Base-by-base conservation (phyloP, 2,888 invertebrate genomes). In the Ornithoptera alexandrae region DNA sequence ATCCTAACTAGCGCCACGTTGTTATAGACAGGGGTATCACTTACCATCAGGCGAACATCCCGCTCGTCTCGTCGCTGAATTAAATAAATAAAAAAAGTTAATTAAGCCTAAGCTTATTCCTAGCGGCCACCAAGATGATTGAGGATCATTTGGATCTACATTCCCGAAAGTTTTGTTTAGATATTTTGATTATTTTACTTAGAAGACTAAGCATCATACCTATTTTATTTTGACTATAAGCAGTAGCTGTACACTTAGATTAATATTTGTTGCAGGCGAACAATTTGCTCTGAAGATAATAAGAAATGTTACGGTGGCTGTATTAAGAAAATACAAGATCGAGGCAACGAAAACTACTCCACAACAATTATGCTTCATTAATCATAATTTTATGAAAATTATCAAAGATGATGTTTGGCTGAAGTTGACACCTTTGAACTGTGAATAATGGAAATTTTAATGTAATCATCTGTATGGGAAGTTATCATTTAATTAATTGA, bases 371-470 rank as follows among this genome's bases (percentile, higher is more conserved):
- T 75, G 76, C 0, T 73, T 87, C 61, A 75, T 77, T 0, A 92
- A 92, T 68, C 83, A 86, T 71, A 84, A 88, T 77, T 91, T 90
- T 42, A 81, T 81, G 2, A 82, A 91, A 73, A 77, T 86, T 0
- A 74, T 92, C 0, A 80, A 84, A 30, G 76, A 75, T 46, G 86
- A 89, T 69, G 75, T 92, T 53, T 90, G 88, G 89, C 75, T 91
- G 1, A 82, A 81, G 72, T 88, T 92, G 71, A 81, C 71, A 62
- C 74, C 74, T 15, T 73, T 77, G 58, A 56, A 64, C 20, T n/a
- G 22, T 58, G 3, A 58, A 58, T 24, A 3, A 53, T 53, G n/a
- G 2, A 53, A 10, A 6, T 18, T 18, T 18, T n/a, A 17, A 12
- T n/a, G 15, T 53, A 7, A 53, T n/a, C 2, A n/a, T 53, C 18